Evolutionary conservation across 2,888 invertebrate species (phyloP), one percentile per base, ranked within the genome.

Genomic region (Stramonita haemastoma): DNA sequence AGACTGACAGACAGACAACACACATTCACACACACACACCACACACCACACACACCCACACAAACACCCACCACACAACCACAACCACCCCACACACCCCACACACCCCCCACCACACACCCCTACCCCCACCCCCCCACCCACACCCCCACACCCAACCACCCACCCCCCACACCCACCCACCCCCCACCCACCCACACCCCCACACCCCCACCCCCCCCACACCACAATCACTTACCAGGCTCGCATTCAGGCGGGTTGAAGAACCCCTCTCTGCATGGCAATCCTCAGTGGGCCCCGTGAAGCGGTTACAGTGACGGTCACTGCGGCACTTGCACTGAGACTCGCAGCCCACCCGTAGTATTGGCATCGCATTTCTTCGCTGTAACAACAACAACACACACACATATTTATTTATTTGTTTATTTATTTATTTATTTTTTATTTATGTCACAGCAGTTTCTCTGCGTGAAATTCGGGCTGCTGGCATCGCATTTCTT

Each of bases 311-410:
- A 91, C 95, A 94, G 90, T 94, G 92, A 15, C 91, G 87, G 36
- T 92, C 90, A 73, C 93, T 93, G 86, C 91, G 90, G 90, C 95
- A 95, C 88, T 93, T 93, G 91, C 95, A 94, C 66, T 90, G 90
- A 86, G 93, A 92, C 26, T 92, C 91, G 89, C 95, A 95, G 36
- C 94, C 95, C 95, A 95, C 22, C 94, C 94, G 88, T 93, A 95
- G 90, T 92, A 90, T 95, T 94, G 17, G 87, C 90, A 0, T 93
- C 93, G 90, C 95, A 95, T 15, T 91, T 89, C 1, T 90, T 90
- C 84, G 92, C 94, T 94, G 91, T 70, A 87, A 60, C 6, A 77
- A 77, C 77, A 77, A 79, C 19, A n/a, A 22, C 79, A 79, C 22
- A 66, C 17, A 66, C 66, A 79, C 19, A 79, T 29, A 79, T n/a